Percentiles rank a stretch among this genome's conserved stretches.
These are phyloP conservation scores for Haemorhous mexicanus DNA, from an alignment of 2,113 vertebrate species.

Conservation along the genomic window DNA sequence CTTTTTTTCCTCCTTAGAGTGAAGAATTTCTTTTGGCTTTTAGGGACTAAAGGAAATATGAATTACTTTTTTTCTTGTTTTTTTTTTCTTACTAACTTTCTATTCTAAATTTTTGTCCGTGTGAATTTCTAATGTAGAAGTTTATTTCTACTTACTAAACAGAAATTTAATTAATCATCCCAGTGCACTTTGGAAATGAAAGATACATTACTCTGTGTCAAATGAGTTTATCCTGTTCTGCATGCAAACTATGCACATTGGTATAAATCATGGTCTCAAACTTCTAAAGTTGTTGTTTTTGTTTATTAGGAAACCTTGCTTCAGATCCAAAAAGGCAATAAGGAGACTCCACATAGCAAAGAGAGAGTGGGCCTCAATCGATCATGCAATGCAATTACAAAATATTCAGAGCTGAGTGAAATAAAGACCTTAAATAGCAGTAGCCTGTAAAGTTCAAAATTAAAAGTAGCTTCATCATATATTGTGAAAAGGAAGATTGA, in stretches of 20 bases:
- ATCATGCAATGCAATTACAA: slow-evolving; percentile 58
- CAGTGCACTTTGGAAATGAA: slow-evolving; percentile 17
- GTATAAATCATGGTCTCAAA: slow-evolving; percentile 34
- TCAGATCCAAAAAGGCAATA: slow-evolving; percentile 57
- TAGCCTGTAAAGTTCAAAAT: slow-evolving; percentile 40
- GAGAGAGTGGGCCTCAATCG: slow-evolving; percentile 32
- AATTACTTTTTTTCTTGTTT: accelerated
- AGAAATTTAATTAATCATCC: slow-evolving; percentile 4
- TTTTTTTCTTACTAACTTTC: not conserved
- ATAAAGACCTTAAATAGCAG: slow-evolving; percentile 52
- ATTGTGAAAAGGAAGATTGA: not conserved
- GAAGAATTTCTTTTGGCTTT: not conserved
- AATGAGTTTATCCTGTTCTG: not conserved
- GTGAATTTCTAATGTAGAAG: not conserved
- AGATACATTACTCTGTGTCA: not conserved
- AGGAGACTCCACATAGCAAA: not conserved
- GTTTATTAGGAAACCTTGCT: slow-evolving; percentile 52
- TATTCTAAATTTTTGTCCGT: not conserved
- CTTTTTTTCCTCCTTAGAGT: not conserved
- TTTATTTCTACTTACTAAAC: not conserved
- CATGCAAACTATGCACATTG: not conserved
- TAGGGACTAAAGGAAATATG: not conserved
- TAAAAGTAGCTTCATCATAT: slow-evolving; percentile 33
- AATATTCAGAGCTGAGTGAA: slow-evolving; percentile 16
- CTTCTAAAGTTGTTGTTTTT: slow-evolving; percentile 39